Evolutionary conservation across 1,140 invertebrate species (phyloP).

Genomic region (Aradophagus sp.): DNA sequence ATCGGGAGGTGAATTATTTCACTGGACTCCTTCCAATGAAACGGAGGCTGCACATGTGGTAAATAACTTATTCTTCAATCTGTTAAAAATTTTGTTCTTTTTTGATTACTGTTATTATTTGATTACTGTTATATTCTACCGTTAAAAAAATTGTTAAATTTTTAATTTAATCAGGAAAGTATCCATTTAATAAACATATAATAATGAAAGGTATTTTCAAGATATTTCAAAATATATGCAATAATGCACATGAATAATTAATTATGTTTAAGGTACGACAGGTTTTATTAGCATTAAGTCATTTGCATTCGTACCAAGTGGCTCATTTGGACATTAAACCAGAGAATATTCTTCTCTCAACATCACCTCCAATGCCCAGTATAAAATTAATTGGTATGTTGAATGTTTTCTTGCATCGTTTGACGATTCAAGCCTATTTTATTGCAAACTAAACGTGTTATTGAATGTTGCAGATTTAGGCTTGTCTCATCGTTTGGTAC

Average conservation of each 20-base stretch:
- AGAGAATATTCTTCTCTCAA: conserved; percentile 80
- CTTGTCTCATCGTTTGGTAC: conserved; percentile 77
- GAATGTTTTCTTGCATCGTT: not conserved
- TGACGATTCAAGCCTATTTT: no score
- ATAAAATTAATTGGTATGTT: conserved; percentile 76
- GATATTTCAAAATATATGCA: no score
- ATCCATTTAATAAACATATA: no score
- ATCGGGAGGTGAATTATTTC: conserved; percentile 79
- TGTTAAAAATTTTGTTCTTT: no score
- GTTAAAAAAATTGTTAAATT: no score
- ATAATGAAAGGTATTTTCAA: no score
- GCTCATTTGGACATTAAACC: conserved; percentile 83
- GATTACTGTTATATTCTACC: no score
- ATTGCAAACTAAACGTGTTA: no score
- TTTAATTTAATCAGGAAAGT: no score
- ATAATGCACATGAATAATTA: no score
- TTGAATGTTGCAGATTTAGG: conserved; percentile 77
- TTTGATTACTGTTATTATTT: no score
- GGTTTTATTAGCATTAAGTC: conserved; percentile 79
- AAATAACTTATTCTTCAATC: conserved; percentile 12
- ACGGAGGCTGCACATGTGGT: conserved; percentile 79
- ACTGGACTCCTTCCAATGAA: conserved; percentile 80
- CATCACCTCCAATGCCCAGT: conserved; percentile 74
- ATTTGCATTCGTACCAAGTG: conserved; percentile 81
- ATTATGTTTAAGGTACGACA: conserved; percentile 76